Base-by-base conservation (phyloP, 2,797 vertebrate genomes). In the Fistularia tabacaria region DNA sequence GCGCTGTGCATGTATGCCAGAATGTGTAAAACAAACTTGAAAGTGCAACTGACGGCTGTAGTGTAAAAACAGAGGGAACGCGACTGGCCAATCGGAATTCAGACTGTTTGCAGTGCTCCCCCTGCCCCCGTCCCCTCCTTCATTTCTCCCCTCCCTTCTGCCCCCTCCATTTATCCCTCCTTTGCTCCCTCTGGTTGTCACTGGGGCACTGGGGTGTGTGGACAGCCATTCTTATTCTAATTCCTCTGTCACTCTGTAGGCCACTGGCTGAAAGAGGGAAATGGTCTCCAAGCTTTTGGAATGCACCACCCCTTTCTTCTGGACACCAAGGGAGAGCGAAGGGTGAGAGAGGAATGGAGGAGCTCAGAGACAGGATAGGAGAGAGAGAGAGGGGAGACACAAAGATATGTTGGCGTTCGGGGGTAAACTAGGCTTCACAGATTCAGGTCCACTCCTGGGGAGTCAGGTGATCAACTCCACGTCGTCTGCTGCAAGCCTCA, bases 181-280 rank as follows among this genome's bases (percentile, higher is more conserved):
- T 66, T 70, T 37, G 3, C 57, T 70, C 77, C 66, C 71, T 77
- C 68, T 60, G 51, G 72, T 77, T 66, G 69, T 85, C 86, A 87
- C 77, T 62, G 69, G 81, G 79, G 85, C 85, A 79, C 74, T 79
- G 85, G 83, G 83, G 77, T 89, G 90, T 87, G 87, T 80, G 79
- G 81, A 66, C 79, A 88, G 79, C 81, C 71, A 94, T 94, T 94
- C 91, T 94, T 92, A 96, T 96, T 95, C 92, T 94, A 96, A 96
- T 93, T 83, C 73, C 69, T 73, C 89, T 90, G 91, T 92, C 92
- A 92, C 89, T 91, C 88, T 86, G 67, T 62, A 83, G 84, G 82
- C 83, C 79, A 63, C 80, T 77, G 82, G 76, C 79, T 92, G 87
- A 92, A 94, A 94, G 91, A 92, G 89, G 87, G 81, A 86, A 85